These are phyloP conservation scores for Anagyrus pseudococci DNA, from an alignment of 2,888 invertebrate genomes.

Conservation along the genomic window DNA sequence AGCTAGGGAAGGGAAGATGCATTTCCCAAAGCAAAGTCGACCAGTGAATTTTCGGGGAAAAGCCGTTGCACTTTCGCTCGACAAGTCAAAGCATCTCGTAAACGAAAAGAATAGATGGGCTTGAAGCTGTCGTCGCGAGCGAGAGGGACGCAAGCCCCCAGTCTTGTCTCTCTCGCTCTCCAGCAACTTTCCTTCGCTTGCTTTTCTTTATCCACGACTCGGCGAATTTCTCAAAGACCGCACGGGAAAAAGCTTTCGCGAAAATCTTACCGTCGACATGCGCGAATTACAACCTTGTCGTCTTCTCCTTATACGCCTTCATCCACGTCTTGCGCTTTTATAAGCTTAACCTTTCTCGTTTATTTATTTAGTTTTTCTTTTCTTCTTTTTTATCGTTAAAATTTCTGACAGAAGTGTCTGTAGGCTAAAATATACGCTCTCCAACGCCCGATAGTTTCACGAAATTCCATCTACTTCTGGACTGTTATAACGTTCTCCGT, in stretches of 20 bases:
- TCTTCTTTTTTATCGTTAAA: too few species aligned
- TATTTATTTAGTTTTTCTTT: too few species aligned
- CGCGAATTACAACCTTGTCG: background rate
- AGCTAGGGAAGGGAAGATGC: background rate
- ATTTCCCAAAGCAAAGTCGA: constrained; percentile 17
- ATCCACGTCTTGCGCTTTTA: too few species aligned
- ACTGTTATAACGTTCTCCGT: too few species aligned
- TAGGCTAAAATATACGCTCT: too few species aligned
- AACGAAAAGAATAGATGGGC: constrained; percentile 5
- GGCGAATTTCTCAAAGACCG: constrained; percentile 14
- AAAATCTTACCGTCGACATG: constrained; percentile 16
- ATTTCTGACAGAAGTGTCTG: too few species aligned
- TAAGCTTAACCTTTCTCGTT: too few species aligned
- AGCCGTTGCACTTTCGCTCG: constrained; percentile 26
- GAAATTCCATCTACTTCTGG: too few species aligned
- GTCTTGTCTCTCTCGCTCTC: background rate
- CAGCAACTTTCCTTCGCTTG: background rate
- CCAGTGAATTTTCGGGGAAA: constrained; percentile 29
- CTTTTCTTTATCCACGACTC: background rate
- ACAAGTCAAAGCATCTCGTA: constrained; percentile 28
- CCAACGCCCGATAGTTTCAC: too few species aligned
- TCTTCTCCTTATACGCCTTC: constrained; percentile 2
- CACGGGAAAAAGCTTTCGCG: constrained; percentile 3
- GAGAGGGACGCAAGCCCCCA: background rate
- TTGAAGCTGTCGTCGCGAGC: constrained; percentile 23